Conservation (phyloP, 2,113 vertebrate genomes). For the Sinocyclocheilus rhinocerous region DNA sequence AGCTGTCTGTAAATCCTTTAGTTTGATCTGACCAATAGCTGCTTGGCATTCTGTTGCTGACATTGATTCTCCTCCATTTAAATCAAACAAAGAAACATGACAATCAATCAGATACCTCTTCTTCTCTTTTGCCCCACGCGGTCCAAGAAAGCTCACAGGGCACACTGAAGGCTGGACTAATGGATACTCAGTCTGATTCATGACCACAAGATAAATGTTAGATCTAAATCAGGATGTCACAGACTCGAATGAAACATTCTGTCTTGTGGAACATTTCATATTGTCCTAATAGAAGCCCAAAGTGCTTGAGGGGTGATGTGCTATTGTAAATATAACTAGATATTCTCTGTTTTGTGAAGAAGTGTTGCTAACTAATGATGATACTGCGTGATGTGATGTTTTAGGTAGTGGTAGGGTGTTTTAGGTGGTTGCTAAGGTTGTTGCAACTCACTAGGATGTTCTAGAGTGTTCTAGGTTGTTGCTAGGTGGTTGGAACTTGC, state of each 20-base stretch:
- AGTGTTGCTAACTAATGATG: neutral
- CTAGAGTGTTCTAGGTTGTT: neutral
- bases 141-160: neutral
- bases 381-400: neutral
- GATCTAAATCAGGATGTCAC: neutral
- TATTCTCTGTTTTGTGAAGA: neutral
- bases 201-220: conserved; percentile 17
- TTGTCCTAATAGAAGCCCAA: neutral
- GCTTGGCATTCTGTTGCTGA: conserved; percentile 26
- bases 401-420: neutral
- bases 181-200: conserved; percentile 16
- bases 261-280: conserved; percentile 19
- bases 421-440: neutral
- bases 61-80: conserved; percentile 39
- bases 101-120: neutral
- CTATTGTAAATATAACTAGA: neutral
- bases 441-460: neutral
- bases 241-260: conserved; percentile 22
- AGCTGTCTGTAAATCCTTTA: conserved; percentile 49
- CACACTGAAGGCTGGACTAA: neutral
- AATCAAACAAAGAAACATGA: conserved; percentile 41
- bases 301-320: neutral
- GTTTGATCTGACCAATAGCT: conserved; percentile 38
- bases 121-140: neutral
- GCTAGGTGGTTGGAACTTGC: neutral